These are phyloP conservation scores for Coregonus sp. DNA, from an alignment of 2,797 vertebrate genomes.

Conservation along the genomic window DNA sequence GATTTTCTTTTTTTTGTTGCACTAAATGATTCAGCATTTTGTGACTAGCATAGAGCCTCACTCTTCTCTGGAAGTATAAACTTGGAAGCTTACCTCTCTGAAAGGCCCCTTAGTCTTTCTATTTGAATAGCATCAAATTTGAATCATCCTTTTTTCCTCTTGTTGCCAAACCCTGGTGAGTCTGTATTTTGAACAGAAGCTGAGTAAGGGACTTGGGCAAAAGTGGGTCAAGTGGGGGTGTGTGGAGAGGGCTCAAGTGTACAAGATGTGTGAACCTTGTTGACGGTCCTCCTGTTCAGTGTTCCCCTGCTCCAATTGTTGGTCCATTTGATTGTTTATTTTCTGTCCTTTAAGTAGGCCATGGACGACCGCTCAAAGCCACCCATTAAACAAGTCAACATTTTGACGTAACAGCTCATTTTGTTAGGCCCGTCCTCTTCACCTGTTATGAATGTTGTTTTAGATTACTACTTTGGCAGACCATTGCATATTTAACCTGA, in stretches of 20 bases:
- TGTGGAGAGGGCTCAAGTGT: constrained; percentile 40
- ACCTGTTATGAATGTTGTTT: neutral
- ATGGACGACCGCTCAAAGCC: too few species aligned
- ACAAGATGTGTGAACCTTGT: constrained; percentile 29
- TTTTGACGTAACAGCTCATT: neutral
- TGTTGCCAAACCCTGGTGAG: constrained; percentile 9
- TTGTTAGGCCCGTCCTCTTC: neutral
- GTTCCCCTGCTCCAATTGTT: too few species aligned
- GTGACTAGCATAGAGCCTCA: neutral
- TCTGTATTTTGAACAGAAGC: constrained; percentile 24
- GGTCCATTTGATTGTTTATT: too few species aligned
- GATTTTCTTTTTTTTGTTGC: neutral
- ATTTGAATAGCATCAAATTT: neutral
- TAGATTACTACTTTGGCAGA: neutral
- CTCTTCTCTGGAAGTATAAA: neutral
- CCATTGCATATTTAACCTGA: neutral
- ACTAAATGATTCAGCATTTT: neutral
- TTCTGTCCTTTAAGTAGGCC: too few species aligned
- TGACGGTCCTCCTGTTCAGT: constrained; percentile 20
- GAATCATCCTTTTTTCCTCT: neutral
- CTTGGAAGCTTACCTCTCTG: neutral
- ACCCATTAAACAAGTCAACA: too few species aligned
- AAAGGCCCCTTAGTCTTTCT: neutral
- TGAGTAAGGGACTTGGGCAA: constrained; percentile 8
- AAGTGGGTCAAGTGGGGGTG: constrained; percentile 52